These are phyloP conservation scores for Lycopodina hypogea DNA, from an alignment of 37 sponge, comb jelly and placozoan genomes.

Conservation along the genomic window DNA sequence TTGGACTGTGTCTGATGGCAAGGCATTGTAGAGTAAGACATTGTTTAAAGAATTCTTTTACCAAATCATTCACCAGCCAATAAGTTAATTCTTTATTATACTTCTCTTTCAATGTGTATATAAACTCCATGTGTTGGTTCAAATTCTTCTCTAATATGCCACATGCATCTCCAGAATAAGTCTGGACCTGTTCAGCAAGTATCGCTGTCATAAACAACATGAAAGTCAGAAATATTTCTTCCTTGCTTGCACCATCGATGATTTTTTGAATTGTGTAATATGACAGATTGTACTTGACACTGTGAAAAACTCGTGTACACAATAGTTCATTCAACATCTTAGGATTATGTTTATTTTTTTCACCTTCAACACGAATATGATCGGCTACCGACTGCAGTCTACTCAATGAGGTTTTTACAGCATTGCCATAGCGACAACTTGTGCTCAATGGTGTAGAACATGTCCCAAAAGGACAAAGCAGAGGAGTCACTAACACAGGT, in stretches of 20 bases:
- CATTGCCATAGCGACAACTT: conserved; percentile 47
- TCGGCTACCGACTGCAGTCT: background rate
- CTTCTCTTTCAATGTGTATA: background rate
- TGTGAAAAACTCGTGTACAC: no score
- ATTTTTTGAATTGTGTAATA: background rate
- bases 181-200: background rate
- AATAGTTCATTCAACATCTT: no score
- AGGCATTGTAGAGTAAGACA: conserved; percentile 1
- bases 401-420: background rate
- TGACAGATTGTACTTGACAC: background rate
- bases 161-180: background rate
- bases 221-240: background rate
- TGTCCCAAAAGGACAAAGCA: conserved; percentile 22
- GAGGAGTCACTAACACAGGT: conserved; percentile 8
- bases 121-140: background rate
- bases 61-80: conserved; percentile 24
- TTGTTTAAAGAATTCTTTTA: conserved; percentile 12
- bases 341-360: no score
- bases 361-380: background rate
- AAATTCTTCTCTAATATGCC: background rate
- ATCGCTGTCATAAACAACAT: background rate
- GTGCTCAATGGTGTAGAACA: conserved; percentile 12
- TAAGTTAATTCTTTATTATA: conserved; percentile 7
- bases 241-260: background rate
- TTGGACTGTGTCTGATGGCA: background rate